These are phyloP conservation scores for Eupithecia insigniata DNA, from an alignment of 2,888 invertebrate species.

Conservation along the genomic window DNA sequence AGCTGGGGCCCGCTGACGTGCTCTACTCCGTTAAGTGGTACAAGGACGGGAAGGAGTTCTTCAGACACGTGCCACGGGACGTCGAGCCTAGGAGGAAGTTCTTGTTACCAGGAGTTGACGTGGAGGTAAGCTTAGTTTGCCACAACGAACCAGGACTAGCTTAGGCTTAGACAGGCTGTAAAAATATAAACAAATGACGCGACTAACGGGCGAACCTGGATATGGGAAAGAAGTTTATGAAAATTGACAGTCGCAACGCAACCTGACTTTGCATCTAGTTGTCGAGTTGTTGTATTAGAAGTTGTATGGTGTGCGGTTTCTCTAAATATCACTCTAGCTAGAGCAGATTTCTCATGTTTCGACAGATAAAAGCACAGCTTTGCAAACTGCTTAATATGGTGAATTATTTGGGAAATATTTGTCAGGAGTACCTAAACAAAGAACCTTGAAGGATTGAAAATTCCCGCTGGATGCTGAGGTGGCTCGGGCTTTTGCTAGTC, in stretches of 20 bases:
- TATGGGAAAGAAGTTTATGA: not conserved
- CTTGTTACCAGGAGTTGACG: constrained; percentile 90
- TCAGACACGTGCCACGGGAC: constrained; percentile 93
- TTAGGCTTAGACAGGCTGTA: not conserved
- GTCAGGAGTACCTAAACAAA: not conserved
- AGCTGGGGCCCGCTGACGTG: constrained; percentile 90
- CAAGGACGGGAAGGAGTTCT: constrained; percentile 95
- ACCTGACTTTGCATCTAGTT: not conserved
- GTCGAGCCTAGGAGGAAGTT: constrained; percentile 92
- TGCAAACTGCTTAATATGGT: not conserved
- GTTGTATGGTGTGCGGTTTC: not conserved
- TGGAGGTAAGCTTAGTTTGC: constrained; percentile 85
- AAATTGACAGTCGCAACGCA: not conserved
- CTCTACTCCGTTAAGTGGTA: constrained; percentile 97
- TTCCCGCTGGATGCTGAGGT: not conserved
- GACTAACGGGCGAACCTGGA: not conserved
- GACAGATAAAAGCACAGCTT: not conserved
- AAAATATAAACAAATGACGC: not conserved
- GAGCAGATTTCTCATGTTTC: not conserved
- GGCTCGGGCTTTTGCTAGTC: not conserved
- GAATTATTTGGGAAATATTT: not conserved
- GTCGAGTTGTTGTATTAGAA: not conserved
- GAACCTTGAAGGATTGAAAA: not conserved
- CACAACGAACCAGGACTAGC: not conserved
- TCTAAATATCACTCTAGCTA: not conserved